Conservation (phyloP, 2,113 vertebrate species). For the Urocynchramus pylzowi region DNA sequence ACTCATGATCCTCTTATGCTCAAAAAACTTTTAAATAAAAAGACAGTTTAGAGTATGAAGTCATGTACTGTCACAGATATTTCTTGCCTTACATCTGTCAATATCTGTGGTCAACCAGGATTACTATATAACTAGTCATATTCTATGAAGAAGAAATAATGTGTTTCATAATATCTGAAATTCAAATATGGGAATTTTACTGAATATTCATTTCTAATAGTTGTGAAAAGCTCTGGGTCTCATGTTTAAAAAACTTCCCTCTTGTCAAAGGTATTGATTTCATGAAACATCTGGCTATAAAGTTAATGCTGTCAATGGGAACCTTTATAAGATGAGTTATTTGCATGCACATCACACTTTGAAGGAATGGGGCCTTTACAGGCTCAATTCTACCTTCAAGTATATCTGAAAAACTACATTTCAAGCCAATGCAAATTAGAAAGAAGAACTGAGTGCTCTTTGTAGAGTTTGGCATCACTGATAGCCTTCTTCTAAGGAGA, state of each 20-base stretch:
- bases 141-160: not conserved
- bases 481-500: not conserved
- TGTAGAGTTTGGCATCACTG: not conserved
- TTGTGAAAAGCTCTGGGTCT: not conserved
- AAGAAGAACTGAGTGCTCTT: not conserved
- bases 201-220: not conserved
- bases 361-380: not conserved
- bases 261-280: not conserved
- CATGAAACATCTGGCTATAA: not conserved
- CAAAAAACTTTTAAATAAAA: not conserved
- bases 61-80: not conserved
- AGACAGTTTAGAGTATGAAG: not conserved
- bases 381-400: constrained; percentile 8
- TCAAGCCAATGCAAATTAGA: constrained; percentile 19
- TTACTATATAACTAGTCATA: not conserved
- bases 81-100: not conserved
- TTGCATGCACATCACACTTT: not conserved
- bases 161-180: not conserved
- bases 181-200: not conserved
- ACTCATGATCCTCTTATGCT: not conserved
- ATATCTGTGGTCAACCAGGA: not conserved
- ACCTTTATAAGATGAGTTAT: not conserved
- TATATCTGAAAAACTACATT: constrained; percentile 6
- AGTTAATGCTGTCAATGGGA: not conserved
- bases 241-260: not conserved